These are phyloP conservation scores for Acleris cristana DNA, from an alignment of 2,888 invertebrate species.

Conservation along the genomic window DNA sequence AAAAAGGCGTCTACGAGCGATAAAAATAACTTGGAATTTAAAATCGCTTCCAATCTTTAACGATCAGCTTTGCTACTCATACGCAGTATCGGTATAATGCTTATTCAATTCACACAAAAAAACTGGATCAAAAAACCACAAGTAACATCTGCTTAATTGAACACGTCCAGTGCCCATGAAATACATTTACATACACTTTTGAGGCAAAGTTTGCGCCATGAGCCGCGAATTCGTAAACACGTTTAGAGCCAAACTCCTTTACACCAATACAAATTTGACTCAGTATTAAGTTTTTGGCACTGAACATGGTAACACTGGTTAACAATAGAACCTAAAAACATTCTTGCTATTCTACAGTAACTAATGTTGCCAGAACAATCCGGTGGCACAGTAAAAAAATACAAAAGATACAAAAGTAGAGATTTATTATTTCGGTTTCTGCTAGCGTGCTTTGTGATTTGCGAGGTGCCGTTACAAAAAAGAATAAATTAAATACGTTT, in stretches of 20 bases:
- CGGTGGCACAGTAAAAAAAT: conserved; percentile 17
- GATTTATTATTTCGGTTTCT: conserved; percentile 35
- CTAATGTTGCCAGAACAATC: conserved; percentile 30
- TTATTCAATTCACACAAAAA: conserved; percentile 1
- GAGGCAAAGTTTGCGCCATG: no score
- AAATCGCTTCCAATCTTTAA: no score
- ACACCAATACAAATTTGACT: conserved; percentile 14
- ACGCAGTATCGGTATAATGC: no score
- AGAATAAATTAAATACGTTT: background rate
- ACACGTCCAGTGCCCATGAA: no score
- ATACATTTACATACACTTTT: no score
- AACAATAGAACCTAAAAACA: conserved; percentile 29
- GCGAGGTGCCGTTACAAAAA: conserved; percentile 6
- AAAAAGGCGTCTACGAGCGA: no score
- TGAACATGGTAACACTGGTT: conserved; percentile 18
- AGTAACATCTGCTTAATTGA: conserved; percentile 2
- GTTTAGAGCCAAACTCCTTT: no score
- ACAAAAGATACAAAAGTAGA: conserved; percentile 29
- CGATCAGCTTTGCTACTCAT: no score
- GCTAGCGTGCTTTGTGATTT: conserved; percentile 20
- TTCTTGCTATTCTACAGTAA: conserved; percentile 29
- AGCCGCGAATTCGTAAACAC: no score
- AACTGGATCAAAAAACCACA: background rate
- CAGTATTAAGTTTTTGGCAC: no score
- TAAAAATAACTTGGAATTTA: no score